phyloP scores from a whole-genome alignment of 92 coral and sea anemone genomes.

The Phenganax subtilis region DNA sequence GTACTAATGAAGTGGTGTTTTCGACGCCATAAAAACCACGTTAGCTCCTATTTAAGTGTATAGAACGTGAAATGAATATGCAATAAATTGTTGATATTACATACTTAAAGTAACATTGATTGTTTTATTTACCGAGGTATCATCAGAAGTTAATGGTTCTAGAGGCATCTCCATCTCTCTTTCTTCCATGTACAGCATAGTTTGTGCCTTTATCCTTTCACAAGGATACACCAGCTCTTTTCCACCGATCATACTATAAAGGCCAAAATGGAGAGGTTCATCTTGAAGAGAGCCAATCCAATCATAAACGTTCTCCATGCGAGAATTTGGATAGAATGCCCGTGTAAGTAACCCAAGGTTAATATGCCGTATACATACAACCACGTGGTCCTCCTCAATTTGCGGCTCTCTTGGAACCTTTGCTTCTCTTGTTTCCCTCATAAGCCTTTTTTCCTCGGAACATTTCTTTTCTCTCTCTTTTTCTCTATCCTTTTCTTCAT shows the following conservation, averaged over 20 bases:
- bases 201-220: not conserved
- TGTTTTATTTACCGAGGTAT: not conserved
- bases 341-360: conserved; percentile 8
- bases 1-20: too few relatives aligned
- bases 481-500: conserved; percentile 14
- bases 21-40: too few relatives aligned
- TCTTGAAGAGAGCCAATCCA: conserved; percentile 28
- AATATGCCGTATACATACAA: not conserved
- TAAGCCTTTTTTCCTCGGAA: conserved; percentile 3
- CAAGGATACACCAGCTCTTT: conserved; percentile 13
- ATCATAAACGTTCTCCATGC: conserved; percentile 1
- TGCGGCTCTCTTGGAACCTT: not conserved
- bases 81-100: too few relatives aligned
- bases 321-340: not conserved
- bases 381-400: conserved; percentile 11
- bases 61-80: too few relatives aligned
- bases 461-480: not conserved
- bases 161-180: not conserved
- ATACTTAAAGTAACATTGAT: too few relatives aligned
- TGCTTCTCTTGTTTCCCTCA: conserved; percentile 5
- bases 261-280: conserved; percentile 27
- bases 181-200: conserved; percentile 33
- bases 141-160: conserved; percentile 2
- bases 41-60: too few relatives aligned
- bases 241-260: conserved; percentile 11